These are phyloP conservation scores for Hydractinia symbiolongicarpus DNA, from an alignment of 30 jellyfish, hydroid and myxozoan genomes.

Conservation along the genomic window DNA sequence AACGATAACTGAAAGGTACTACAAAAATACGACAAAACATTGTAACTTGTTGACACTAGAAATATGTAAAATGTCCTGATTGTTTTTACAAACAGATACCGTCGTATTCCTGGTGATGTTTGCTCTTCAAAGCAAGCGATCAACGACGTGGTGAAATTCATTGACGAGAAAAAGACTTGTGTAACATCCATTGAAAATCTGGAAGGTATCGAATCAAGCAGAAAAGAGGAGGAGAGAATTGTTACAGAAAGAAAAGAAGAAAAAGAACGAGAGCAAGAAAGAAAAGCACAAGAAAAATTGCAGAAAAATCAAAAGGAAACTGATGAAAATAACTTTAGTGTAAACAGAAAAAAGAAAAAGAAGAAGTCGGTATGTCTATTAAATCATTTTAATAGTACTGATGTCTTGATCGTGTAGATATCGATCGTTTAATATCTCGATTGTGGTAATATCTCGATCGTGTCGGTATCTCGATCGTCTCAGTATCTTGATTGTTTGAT, in stretches of 20 bases:
- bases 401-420: no score
- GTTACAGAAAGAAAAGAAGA: no score
- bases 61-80: no score
- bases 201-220: constrained; percentile 2
- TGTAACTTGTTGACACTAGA: no score
- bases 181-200: not conserved
- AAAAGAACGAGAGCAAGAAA: not conserved
- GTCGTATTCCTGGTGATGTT: constrained; percentile 86
- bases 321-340: not conserved
- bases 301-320: not conserved
- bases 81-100: constrained; percentile 37
- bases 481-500: no score
- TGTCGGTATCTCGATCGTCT: no score
- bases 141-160: constrained; percentile 22
- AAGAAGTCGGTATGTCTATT: not conserved
- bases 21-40: no score
- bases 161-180: constrained; percentile 31
- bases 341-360: not conserved
- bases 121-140: constrained; percentile 47
- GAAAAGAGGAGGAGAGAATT: no score
- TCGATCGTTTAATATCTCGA: no score
- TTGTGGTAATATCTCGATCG: no score
- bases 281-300: not conserved
- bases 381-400: no score
- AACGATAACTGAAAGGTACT: no score